These are phyloP conservation scores for Tenthredo mesomela DNA, from an alignment of 2,888 invertebrate genomes.

Conservation along the genomic window DNA sequence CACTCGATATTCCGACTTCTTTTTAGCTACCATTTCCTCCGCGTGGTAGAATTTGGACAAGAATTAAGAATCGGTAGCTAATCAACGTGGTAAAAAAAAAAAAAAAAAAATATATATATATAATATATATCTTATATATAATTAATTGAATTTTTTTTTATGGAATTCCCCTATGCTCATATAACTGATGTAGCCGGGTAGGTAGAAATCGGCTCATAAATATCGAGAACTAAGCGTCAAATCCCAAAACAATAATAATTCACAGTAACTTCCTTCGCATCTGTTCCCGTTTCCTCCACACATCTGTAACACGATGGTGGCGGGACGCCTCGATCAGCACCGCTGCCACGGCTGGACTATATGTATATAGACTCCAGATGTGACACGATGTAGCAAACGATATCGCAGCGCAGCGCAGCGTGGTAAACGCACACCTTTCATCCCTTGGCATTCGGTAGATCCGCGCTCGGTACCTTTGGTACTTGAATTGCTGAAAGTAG, in stretches of 20 bases:
- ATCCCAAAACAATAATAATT: constrained; percentile 61
- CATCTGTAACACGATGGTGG: constrained; percentile 53
- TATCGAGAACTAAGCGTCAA: constrained; percentile 51
- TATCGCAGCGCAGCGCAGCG: not conserved
- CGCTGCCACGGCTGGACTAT: constrained; percentile 38
- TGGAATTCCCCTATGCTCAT: not conserved
- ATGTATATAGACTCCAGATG: constrained; percentile 58
- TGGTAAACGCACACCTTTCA: constrained; percentile 37
- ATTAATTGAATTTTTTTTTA: not conserved
- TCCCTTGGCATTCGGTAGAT: constrained; percentile 32
- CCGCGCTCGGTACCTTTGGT: not conserved
- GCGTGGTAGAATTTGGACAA: not conserved
- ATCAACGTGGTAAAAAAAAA: not conserved
- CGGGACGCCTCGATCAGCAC: constrained; percentile 49
- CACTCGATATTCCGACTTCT: constrained; percentile 18
- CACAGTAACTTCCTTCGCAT: constrained; percentile 66
- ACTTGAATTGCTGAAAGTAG: not conserved
- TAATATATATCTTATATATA: not conserved
- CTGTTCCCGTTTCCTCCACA: constrained; percentile 60
- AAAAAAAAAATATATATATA: not conserved
- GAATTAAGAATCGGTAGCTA: not conserved
- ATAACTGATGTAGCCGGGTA: not conserved
- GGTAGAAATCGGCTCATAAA: constrained; percentile 34
- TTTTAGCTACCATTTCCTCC: not conserved
- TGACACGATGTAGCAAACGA: constrained; percentile 55